Conservation (phyloP, 2,888 invertebrate genomes). For the Troides oblongomaculatus region DNA sequence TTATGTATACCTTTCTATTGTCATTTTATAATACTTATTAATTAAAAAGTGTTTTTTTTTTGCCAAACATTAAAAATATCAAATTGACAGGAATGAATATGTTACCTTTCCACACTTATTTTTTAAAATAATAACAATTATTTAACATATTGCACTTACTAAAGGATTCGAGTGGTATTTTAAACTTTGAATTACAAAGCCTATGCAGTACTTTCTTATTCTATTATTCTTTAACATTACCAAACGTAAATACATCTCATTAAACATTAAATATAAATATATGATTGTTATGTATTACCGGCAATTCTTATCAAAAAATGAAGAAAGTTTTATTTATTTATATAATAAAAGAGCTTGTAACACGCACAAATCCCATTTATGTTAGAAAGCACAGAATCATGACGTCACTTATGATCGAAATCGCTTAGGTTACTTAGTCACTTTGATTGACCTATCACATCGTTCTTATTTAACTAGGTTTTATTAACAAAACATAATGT, state of each 20-base stretch:
- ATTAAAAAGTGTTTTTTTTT: neutral
- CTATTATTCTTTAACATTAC: too few species aligned
- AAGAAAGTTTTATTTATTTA: neutral
- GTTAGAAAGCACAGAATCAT: slow-evolving; percentile 24
- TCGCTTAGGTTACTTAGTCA: neutral
- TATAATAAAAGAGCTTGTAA: slow-evolving; percentile 4
- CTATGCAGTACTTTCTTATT: neutral
- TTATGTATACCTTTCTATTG: neutral
- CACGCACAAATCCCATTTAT: slow-evolving; percentile 29
- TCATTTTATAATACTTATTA: neutral
- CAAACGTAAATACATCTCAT: too few species aligned
- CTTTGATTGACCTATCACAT: too few species aligned
- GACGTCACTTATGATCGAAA: slow-evolving; percentile 29
- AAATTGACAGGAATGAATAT: too few species aligned
- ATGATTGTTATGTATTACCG: too few species aligned
- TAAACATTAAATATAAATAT: too few species aligned
- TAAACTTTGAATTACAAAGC: neutral
- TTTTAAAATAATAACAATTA: too few species aligned
- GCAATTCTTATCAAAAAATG: too few species aligned
- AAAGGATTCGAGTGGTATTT: neutral
- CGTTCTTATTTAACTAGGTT: too few species aligned
- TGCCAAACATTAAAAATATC: too few species aligned
- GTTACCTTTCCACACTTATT: too few species aligned
- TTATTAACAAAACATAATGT: too few species aligned
- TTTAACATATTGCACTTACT: neutral